Conservation (phyloP, 35 echinoderm and acorn worm species). For the Ophioderma brevispina region DNA sequence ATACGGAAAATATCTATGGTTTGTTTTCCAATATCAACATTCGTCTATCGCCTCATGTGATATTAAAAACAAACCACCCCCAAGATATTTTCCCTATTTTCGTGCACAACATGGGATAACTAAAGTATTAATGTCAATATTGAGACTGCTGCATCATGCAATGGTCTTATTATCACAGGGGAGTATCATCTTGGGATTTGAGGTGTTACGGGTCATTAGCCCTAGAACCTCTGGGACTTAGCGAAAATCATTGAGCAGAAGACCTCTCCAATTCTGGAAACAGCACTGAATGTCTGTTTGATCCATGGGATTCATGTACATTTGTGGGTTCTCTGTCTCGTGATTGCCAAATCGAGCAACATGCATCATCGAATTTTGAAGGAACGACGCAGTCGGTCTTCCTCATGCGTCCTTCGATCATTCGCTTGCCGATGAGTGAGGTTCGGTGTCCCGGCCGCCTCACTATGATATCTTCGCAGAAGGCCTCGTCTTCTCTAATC, state of each 20-base stretch:
- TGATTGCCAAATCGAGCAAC: constrained; percentile 69
- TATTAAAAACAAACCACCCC: no score
- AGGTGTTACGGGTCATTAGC: constrained; percentile 68
- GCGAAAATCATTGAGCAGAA: not conserved
- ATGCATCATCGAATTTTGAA: constrained; percentile 66
- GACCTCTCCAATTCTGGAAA: constrained; percentile 36
- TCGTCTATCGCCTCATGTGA: no score
- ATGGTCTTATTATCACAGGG: constrained; percentile 14
- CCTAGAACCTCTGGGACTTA: constrained; percentile 43
- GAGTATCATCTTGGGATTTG: constrained; percentile 74
- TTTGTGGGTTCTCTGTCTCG: constrained; percentile 34
- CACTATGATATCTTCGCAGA: constrained; percentile 25
- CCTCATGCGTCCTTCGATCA: constrained; percentile 52
- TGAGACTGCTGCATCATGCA: no score
- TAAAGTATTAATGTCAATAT: no score
- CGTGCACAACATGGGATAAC: no score
- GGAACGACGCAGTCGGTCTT: constrained; percentile 46
- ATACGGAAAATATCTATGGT: no score
- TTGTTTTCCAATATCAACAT: no score
- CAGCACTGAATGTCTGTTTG: constrained; percentile 64
- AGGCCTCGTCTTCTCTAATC: constrained; percentile 54
- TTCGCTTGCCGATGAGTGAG: constrained; percentile 31
- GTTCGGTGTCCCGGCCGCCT: not conserved
- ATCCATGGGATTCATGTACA: constrained; percentile 96
- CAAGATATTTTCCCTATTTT: no score